Percentiles rank a stretch among this genome's conserved stretches.
These are phyloP conservation scores for Premnoplex brunnescens DNA, from an alignment of 2,797 vertebrate genomes.

Conservation along the genomic window DNA sequence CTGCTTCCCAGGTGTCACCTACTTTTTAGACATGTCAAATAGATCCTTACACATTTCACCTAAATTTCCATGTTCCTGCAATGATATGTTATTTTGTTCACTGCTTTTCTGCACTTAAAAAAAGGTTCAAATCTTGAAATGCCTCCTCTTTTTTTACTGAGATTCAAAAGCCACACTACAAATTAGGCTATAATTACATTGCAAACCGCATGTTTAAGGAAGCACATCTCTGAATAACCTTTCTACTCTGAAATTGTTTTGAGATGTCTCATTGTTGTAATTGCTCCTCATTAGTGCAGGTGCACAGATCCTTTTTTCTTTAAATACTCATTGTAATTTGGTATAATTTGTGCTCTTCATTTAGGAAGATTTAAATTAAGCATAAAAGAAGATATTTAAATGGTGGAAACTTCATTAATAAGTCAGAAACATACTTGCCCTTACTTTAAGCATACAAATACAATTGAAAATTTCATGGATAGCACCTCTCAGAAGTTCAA, in stretches of 20 bases:
- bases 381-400: conserved; percentile 23
- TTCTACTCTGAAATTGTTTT: conserved; percentile 48
- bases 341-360: conserved; percentile 30
- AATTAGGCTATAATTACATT: conserved; percentile 35
- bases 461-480: not conserved
- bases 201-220: conserved; percentile 35
- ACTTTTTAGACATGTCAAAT: not conserved
- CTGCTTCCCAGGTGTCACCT: not conserved
- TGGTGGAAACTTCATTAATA: conserved; percentile 24
- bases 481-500: conserved; percentile 36
- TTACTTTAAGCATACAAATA: not conserved
- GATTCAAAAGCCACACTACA: not conserved
- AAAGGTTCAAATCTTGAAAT: not conserved
- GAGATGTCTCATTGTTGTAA: conserved; percentile 56
- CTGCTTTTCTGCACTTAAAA: conserved; percentile 24
- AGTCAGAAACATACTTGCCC: not conserved
- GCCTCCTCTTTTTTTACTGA: not conserved
- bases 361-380: conserved; percentile 55
- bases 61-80: not conserved
- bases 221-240: conserved; percentile 30
- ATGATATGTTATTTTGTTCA: not conserved
- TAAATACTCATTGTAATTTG: conserved; percentile 47
- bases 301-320: conserved; percentile 38
- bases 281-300: conserved; percentile 56
- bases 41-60: not conserved